Percentiles rank a stretch among this genome's conserved stretches.
phyloP scores from a whole-genome alignment of 2,113 vertebrate genomes.

The Eublepharis macularius region DNA sequence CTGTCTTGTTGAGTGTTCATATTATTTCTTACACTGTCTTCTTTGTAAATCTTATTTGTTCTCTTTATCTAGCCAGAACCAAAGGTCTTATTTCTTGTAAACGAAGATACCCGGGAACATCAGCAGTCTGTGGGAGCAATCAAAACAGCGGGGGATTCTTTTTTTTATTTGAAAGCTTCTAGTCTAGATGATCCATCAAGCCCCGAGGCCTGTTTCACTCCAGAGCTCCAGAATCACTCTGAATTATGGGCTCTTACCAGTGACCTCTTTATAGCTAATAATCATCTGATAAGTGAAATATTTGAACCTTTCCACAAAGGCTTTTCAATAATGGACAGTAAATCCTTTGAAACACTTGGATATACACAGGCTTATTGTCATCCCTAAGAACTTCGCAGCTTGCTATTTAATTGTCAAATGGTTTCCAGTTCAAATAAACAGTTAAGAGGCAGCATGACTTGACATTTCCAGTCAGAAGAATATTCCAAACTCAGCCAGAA shows the following conservation, averaged over 20 bases:
- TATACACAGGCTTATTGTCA: constrained; percentile 43
- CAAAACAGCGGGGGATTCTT: constrained; percentile 59
- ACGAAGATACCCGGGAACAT: constrained; percentile 50
- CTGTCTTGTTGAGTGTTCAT: constrained; percentile 42
- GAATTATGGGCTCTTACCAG: constrained; percentile 58
- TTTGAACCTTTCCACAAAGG: background rate
- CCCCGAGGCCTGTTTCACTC: constrained; percentile 37
- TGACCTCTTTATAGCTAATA: constrained; percentile 58
- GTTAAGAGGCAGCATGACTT: constrained; percentile 44
- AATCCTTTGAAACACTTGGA: constrained; percentile 59
- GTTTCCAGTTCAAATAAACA: constrained; percentile 43
- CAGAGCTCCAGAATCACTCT: constrained; percentile 49
- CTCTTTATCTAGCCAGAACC: constrained; percentile 53
- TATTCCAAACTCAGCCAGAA: background rate
- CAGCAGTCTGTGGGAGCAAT: constrained; percentile 49
- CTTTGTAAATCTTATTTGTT: constrained; percentile 12
- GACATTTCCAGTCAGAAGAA: constrained; percentile 32
- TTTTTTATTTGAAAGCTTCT: constrained; percentile 64
- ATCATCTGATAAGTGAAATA: constrained; percentile 63
- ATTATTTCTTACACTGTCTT: constrained; percentile 49
- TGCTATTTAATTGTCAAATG: constrained; percentile 52
- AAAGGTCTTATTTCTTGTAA: constrained; percentile 38
- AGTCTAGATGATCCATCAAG: constrained; percentile 58
- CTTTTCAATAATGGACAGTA: constrained; percentile 40
- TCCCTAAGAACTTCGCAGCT: constrained; percentile 32